Evolutionary conservation across 1,140 invertebrate species (phyloP), one percentile per base, ranked within the genome.

Genomic region (Manduca sexta): DNA sequence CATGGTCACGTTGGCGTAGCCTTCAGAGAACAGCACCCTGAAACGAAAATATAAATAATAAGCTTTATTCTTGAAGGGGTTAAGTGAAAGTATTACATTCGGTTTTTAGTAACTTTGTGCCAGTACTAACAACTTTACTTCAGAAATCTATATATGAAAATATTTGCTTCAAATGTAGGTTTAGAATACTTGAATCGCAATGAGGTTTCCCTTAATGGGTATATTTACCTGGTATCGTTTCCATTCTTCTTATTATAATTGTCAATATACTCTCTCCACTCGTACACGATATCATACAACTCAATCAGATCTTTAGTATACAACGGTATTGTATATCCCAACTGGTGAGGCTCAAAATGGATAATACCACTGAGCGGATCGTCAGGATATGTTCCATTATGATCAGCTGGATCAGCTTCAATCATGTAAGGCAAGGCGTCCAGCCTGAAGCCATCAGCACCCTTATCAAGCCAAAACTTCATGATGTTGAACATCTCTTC

Each of bases 371-470:
- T 87, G 0, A 86, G 44, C 0, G 90, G 89, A 64, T 92, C 91
- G 59, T 93, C 90, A 2, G 87, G 86, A 60, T 89, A 89, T 30
- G 66, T 67, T 3, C 88, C 88, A 2, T 74, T 76, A 16, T 84
- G 72, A 44, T 88, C 74, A 12, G 80, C 77, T 12, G 78, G 78
- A 3, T 87, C 68, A 0, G 86, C 85, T 69, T 92, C 91, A n/a
- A 91, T 86, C 6, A 92, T 57, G 67, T 89, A 88, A 1, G 88
- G 88, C 0, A 92, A 73, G 2, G 91, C 90, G 56, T 92, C 90
- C 2, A 94, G 84, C 40, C 92, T 82, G 64, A 94, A 94, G 0
- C 93, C 93, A 63, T 91, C 90, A 0, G 91, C 90, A 4, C 92
- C 93, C 57, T 86, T 83, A 6, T 91, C 81, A 0, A 93, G 52